Conservation (phyloP, 2,797 vertebrate species). For the Catharus ustulatus region DNA sequence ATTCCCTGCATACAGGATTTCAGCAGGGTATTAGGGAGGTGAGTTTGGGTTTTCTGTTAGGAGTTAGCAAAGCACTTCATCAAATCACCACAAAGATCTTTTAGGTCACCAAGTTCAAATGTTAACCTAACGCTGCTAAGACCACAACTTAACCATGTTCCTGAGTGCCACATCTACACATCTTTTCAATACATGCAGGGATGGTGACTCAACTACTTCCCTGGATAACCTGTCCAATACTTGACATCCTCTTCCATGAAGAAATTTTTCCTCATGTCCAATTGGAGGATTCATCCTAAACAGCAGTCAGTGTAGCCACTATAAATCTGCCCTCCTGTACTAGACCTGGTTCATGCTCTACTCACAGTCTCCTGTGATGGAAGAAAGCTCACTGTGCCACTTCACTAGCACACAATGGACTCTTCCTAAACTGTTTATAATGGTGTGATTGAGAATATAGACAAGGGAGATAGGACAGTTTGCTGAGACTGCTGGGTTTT, state of each 20-base stretch:
- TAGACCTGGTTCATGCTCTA: background rate
- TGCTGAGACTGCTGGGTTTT: background rate
- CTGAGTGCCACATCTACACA: background rate
- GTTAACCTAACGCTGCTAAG: background rate
- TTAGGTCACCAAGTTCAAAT: background rate
- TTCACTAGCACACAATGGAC: background rate
- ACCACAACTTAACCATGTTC: background rate
- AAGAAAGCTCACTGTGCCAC: background rate
- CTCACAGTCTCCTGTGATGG: background rate
- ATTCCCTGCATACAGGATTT: background rate
- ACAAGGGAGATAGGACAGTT: background rate
- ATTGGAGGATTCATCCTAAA: background rate
- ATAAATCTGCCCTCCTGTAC: background rate
- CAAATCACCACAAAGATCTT: background rate
- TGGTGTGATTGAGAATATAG: background rate
- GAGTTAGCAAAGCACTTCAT: background rate
- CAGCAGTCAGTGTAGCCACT: fast-evolving
- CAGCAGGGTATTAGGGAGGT: background rate
- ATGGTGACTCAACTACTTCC: background rate
- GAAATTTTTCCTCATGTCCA: background rate
- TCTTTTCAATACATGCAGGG: background rate
- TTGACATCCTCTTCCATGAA: background rate
- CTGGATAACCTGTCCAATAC: background rate
- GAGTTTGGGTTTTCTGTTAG: background rate
- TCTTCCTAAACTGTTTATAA: background rate